These are phyloP conservation scores for Aleadryas rufinucha DNA, from an alignment of 2,113 vertebrate species.

Conservation along the genomic window DNA sequence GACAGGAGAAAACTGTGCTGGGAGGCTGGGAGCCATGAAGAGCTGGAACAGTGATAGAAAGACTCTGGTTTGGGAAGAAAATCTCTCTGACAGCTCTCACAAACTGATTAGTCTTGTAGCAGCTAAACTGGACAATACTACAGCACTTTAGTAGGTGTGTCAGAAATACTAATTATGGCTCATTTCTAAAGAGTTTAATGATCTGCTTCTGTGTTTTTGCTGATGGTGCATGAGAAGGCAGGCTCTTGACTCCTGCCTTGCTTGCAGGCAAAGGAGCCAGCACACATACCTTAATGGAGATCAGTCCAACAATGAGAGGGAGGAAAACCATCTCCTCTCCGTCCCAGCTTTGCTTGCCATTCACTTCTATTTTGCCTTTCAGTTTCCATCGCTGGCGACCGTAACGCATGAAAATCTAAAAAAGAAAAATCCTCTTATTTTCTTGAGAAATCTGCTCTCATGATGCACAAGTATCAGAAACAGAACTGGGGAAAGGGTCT, in stretches of 20 bases:
- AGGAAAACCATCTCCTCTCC: slow-evolving; percentile 93
- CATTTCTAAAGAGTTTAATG: background rate
- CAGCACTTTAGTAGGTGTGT: background rate
- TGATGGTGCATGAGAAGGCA: background rate
- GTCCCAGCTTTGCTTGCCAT: slow-evolving; percentile 96
- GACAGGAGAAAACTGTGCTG: background rate
- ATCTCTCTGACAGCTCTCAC: background rate
- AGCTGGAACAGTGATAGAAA: background rate
- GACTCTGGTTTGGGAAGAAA: background rate
- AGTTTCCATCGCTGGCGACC: slow-evolving; percentile 97
- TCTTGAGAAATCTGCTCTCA: background rate
- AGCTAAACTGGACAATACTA: background rate
- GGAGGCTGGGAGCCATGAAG: background rate
- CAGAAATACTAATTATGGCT: background rate
- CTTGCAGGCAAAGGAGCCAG: background rate
- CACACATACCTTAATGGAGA: slow-evolving; percentile 91
- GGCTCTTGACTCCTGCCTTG: background rate
- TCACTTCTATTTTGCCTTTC: slow-evolving; percentile 95
- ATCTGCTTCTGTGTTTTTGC: background rate
- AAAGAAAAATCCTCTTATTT: background rate
- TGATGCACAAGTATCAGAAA: background rate
- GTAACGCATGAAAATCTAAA: slow-evolving; percentile 95
- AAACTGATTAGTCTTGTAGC: background rate
- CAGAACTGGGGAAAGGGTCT: background rate
- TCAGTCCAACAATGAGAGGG: slow-evolving; percentile 89